Conservation (phyloP, 1,140 invertebrate species). For the Rhagoletis zephyria region DNA sequence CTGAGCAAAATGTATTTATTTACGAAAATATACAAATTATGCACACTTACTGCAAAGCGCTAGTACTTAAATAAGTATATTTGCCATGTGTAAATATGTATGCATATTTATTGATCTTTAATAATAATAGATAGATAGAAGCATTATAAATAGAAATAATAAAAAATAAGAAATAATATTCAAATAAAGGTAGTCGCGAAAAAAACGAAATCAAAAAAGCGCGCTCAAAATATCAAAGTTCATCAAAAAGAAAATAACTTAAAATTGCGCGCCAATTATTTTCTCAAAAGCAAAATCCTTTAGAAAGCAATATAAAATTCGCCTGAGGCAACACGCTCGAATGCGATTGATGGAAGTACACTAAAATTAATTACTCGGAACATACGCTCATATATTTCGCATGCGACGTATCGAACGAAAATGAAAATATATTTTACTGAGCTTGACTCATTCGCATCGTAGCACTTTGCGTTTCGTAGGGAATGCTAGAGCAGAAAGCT, state of each 20-base stretch:
- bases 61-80: no score
- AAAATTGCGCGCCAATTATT: background rate
- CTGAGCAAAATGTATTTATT: no score
- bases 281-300: background rate
- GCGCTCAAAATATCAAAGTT: background rate
- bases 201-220: background rate
- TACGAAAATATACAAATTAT: background rate
- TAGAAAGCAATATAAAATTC: background rate
- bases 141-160: no score
- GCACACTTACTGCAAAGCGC: background rate
- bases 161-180: background rate
- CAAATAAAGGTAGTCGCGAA: background rate
- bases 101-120: no score
- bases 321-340: background rate
- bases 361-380: background rate
- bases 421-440: background rate
- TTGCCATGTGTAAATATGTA: no score
- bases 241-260: background rate
- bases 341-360: background rate
- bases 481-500: no score
- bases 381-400: background rate
- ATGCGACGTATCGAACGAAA: no score
- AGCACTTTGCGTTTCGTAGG: no score
- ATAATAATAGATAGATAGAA: no score
- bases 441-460: background rate